Evolutionary conservation across 2,797 vertebrate species (phyloP), one percentile per base, ranked within the genome.

Genomic region (Novumbra hubbsi): DNA sequence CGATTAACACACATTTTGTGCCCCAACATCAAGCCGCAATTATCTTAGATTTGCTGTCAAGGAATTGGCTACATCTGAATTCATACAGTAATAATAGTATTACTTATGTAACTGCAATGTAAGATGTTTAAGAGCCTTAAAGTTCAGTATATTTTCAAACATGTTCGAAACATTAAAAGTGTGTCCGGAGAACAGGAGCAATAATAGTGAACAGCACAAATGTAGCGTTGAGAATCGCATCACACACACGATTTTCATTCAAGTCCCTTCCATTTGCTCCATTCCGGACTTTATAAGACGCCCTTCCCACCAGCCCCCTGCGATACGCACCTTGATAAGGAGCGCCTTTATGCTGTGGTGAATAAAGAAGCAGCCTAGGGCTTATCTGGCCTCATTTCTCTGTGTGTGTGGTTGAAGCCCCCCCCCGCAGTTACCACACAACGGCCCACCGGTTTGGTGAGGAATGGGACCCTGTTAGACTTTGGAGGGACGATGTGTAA

Each of bases 1-100:
- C 63, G 28, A 34, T 27, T 17, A 12, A 68, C 76, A 49, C 75
- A 75, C 16, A 68, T 78, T 73, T 78, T 2, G 1, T 52, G 72
- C 66, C 48, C 62, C 12, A 65, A 73, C 71, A 28, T 65, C 21
- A 4, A 4, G 78, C 73, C 72, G 79, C 80, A 74, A 78, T 82
- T 73, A 75, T 72, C 76, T 78, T 72, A 12, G 73, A 73, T 79
- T 78, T 49, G 64, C 75, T 14, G 68, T 12, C 21, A 69, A 24
- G 45, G 6, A 57, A 21, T 12, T 57, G n/a, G n/a, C 52, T 24
- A 55, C 21, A n/a, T 55, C n/a, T 21, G 19, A 9, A 55, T 55
- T 55, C 5, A n/a, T 3, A 21, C n/a, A 57, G 55, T 3, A 57
- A 21, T 45, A 14, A 45, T 7, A 14, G 11, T 45, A 45, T 45